Conservation (phyloP, 2,888 invertebrate genomes). For the Laothoe populi region DNA sequence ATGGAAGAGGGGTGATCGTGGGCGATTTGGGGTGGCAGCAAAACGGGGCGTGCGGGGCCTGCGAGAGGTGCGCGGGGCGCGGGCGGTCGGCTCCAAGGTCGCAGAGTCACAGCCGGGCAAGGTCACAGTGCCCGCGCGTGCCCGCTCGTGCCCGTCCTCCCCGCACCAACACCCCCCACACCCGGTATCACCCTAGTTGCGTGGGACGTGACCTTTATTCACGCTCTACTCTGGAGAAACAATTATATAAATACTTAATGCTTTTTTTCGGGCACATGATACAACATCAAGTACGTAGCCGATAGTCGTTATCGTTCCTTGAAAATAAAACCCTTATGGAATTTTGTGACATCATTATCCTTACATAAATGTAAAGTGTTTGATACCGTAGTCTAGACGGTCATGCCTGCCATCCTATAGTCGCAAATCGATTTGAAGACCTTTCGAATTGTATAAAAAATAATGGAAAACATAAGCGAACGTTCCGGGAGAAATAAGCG, state of each 20-base stretch:
- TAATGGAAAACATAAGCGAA: conserved; percentile 28
- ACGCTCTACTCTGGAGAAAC: conserved; percentile 77
- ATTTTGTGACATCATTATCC: neutral
- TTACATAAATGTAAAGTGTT: neutral
- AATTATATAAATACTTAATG: conserved; percentile 78
- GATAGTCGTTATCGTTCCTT: conserved; percentile 32
- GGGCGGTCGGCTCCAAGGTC: conserved; percentile 78
- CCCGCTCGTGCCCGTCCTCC: conserved; percentile 49
- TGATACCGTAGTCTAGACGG: neutral
- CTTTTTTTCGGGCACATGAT: conserved; percentile 62
- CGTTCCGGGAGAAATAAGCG: conserved; percentile 44
- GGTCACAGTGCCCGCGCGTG: conserved; percentile 82
- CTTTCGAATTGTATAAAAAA: conserved; percentile 19
- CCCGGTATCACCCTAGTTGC: conserved; percentile 76
- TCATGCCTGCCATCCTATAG: neutral
- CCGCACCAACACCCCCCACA: conserved; percentile 55
- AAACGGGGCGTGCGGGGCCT: conserved; percentile 38
- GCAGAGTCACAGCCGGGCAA: conserved; percentile 85
- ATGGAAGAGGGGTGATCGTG: conserved; percentile 54
- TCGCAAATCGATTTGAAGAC: neutral
- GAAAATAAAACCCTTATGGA: neutral
- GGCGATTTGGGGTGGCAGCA: conserved; percentile 45
- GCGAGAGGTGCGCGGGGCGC: conserved; percentile 42
- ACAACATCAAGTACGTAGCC: conserved; percentile 37
- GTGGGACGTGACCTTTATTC: conserved; percentile 84